These are phyloP conservation scores for Neolamprologus sp. DNA, from an alignment of 2,113 vertebrate genomes.

Conservation along the genomic window DNA sequence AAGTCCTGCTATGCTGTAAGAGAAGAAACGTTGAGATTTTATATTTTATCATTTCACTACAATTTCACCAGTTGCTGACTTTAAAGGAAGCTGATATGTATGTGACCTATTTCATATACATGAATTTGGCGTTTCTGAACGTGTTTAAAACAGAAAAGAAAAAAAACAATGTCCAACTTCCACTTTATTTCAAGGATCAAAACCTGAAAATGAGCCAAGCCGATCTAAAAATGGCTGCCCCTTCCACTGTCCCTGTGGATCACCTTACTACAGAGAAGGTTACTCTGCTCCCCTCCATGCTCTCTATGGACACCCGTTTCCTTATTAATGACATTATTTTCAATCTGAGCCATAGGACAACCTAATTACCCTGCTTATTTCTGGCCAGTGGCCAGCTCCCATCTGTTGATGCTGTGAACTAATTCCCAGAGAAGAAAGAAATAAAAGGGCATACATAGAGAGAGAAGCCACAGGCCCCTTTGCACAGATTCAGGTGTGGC, in stretches of 20 bases:
- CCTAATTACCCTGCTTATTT: conserved; percentile 67
- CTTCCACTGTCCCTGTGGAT: conserved; percentile 35
- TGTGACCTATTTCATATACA: not conserved
- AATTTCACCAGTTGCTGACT: not conserved
- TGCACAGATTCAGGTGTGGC: conserved; percentile 67
- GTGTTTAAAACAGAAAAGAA: not conserved
- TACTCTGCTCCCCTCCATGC: conserved; percentile 16
- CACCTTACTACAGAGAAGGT: conserved; percentile 52
- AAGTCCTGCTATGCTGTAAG: not conserved
- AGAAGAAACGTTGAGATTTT: not conserved
- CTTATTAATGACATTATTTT: conserved; percentile 68
- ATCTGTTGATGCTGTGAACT: conserved; percentile 60
- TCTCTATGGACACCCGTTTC: conserved; percentile 51
- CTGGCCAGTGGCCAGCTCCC: conserved; percentile 54
- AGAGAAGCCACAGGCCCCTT: conserved; percentile 28
- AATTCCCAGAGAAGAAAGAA: conserved; percentile 61
- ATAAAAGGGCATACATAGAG: conserved; percentile 59
- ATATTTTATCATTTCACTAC: not conserved
- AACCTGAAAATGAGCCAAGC: conserved; percentile 23
- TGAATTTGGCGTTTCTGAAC: not conserved
- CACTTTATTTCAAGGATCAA: not conserved
- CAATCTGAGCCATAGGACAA: conserved; percentile 59
- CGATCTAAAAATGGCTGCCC: conserved; percentile 46
- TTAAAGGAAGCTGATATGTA: not conserved
- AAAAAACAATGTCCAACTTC: not conserved